Percentiles rank a stretch among this genome's conserved stretches.
Evolutionary conservation across 2,797 vertebrate species (phyloP).

Genomic region (Danio albolineatus): DNA sequence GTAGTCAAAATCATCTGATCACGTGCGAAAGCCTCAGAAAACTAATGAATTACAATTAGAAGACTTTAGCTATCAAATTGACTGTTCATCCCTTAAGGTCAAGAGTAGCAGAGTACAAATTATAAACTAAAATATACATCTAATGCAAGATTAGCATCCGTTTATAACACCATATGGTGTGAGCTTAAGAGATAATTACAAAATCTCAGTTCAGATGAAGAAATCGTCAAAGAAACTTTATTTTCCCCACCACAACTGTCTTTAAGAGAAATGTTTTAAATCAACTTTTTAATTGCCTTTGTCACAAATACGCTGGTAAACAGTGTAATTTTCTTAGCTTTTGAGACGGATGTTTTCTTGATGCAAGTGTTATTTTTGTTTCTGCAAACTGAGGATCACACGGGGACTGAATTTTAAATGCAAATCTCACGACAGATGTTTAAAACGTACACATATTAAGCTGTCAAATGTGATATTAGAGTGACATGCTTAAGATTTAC

Average conservation of each 20-base stretch:
- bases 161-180: background rate
- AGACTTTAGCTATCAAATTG: background rate
- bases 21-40: background rate
- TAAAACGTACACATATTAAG: constrained; percentile 21
- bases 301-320: background rate
- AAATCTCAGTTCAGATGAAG: background rate
- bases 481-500: constrained; percentile 43
- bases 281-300: constrained; percentile 17
- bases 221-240: background rate
- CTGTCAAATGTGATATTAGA: constrained; percentile 37
- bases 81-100: background rate
- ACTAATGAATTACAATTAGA: background rate
- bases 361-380: constrained; percentile 23
- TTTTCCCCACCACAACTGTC: background rate
- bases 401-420: constrained; percentile 22
- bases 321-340: background rate
- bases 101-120: background rate
- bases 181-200: background rate
- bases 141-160: constrained; percentile 4
- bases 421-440: constrained; percentile 34
- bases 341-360: constrained; percentile 15
- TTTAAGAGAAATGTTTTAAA: constrained; percentile 11
- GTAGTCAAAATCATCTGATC: background rate
- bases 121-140: background rate
- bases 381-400: constrained; percentile 34